Percentiles rank a stretch among this genome's conserved stretches.
These are phyloP conservation scores for Ormyrus nitidulus DNA, from an alignment of 2,888 invertebrate species.

Conservation along the genomic window DNA sequence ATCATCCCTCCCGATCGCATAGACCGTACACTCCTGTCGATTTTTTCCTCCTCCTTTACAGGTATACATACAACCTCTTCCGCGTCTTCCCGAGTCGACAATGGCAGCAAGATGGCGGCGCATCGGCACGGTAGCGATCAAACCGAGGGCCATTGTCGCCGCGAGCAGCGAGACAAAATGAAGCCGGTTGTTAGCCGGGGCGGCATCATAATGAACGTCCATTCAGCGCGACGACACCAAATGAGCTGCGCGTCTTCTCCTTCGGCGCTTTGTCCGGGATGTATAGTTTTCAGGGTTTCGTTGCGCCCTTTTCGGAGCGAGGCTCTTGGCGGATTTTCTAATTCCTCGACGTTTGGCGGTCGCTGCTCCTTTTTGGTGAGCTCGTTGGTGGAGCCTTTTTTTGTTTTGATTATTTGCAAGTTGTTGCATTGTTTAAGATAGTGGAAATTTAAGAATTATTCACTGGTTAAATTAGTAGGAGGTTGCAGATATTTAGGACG, in stretches of 20 bases:
- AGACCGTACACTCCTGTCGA: background rate
- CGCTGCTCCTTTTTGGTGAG: no score
- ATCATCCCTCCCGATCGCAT: background rate
- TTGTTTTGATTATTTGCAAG: background rate
- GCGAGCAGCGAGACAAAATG: constrained; percentile 73
- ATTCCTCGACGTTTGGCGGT: no score
- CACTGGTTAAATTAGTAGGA: no score
- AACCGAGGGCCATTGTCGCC: constrained; percentile 67
- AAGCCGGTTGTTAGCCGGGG: constrained; percentile 73
- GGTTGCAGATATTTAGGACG: no score
- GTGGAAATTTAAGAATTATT: no score
- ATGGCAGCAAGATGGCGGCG: constrained; percentile 70
- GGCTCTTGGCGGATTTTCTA: background rate
- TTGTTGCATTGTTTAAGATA: no score
- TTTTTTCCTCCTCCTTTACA: background rate
- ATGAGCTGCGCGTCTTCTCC: constrained; percentile 72
- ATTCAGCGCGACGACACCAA: constrained; percentile 72
- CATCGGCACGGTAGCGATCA: constrained; percentile 57
- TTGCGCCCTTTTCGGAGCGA: constrained; percentile 21
- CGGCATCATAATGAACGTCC: constrained; percentile 74
- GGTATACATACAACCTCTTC: background rate
- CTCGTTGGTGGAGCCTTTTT: constrained; percentile 23
- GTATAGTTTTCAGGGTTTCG: constrained; percentile 67
- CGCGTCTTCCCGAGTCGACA: constrained; percentile 28
- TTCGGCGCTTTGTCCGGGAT: constrained; percentile 69